These are phyloP conservation scores for Chaetodon auriga DNA, from an alignment of 2,113 vertebrate species.

Conservation along the genomic window DNA sequence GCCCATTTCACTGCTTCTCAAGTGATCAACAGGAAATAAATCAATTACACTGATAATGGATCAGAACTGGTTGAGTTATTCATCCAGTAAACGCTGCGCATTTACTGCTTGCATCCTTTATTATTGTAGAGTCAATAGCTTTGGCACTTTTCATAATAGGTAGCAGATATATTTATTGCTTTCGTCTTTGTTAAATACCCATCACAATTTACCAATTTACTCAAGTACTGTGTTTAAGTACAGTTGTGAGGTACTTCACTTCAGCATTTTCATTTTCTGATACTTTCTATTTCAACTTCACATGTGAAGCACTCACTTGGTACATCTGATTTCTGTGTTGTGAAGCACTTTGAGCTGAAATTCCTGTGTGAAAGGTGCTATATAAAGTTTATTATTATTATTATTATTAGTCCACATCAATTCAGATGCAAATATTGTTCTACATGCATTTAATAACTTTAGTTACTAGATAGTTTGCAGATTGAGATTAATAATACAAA, in stretches of 20 bases:
- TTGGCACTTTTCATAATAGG: neutral
- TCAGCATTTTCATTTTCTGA: neutral
- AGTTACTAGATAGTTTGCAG: too few relatives aligned
- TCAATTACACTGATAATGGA: neutral
- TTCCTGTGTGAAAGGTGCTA: too few relatives aligned
- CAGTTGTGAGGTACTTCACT: neutral
- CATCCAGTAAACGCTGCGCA: neutral
- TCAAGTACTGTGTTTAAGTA: neutral
- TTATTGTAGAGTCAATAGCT: neutral
- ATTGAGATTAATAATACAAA: too few relatives aligned
- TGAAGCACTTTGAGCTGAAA: too few relatives aligned
- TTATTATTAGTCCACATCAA: too few relatives aligned
- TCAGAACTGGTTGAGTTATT: neutral
- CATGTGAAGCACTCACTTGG: too few relatives aligned
- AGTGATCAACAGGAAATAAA: neutral
- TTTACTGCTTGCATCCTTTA: neutral
- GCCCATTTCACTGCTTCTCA: neutral
- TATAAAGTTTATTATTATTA: too few relatives aligned
- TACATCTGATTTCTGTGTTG: too few relatives aligned
- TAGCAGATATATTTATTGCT: neutral
- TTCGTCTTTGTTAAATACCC: neutral
- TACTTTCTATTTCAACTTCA: neutral
- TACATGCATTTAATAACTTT: too few relatives aligned
- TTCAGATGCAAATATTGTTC: too few relatives aligned
- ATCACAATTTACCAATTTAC: too few relatives aligned